Evolutionary conservation across 2,113 vertebrate species (phyloP), one percentile per base, ranked within the genome.

Genomic region (Syngnathoides biaculeatus): DNA sequence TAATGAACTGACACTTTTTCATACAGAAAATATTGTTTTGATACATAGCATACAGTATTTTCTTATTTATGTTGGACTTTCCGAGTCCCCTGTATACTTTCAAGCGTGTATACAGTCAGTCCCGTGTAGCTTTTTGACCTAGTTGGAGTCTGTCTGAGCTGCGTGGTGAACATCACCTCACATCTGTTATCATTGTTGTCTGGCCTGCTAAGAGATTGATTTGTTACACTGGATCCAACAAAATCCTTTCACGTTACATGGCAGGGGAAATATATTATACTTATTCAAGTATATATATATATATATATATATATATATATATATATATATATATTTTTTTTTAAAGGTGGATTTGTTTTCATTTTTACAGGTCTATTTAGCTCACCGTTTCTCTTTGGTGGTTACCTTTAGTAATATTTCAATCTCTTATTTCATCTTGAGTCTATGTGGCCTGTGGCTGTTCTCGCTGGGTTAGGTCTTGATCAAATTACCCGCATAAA

Each of bases 401-500:
- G 13, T 13, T 53, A 8, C 11, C 11, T 50, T 50, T 17, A 26
- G n/a, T 62, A 43, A 62, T 26, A 62, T 45, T 62, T 62, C n/a
- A 62, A 24, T 43, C 59, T 39, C 20, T 58, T 35, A 35, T 35
- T 19, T 30, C 14, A 35, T 58, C 17, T 20, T 35, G 19, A 60
- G 20, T 39, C 10, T 24, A 62, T 24, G 50, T 71, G 65, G 50
- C 72, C 74, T 64, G 56, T 39, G 70, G 79, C 75, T 86, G 56
- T 65, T 53, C 56, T 71, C 73, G 71, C 56, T 71, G 73, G 68
- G 26, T 58, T 24, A 62, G 74, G 79, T 77, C 82, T 79, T 73
- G 56, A 71, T 72, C 45, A 35, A 63, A 64, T 84, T 71, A 63
- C 73, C 65, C 74, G 74, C 69, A 79, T 87, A 84, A 89, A 89